Evolutionary conservation across 37 sponge, comb jelly and placozoan genomes (phyloP).

Genomic region (Aplysina aerophoba): DNA sequence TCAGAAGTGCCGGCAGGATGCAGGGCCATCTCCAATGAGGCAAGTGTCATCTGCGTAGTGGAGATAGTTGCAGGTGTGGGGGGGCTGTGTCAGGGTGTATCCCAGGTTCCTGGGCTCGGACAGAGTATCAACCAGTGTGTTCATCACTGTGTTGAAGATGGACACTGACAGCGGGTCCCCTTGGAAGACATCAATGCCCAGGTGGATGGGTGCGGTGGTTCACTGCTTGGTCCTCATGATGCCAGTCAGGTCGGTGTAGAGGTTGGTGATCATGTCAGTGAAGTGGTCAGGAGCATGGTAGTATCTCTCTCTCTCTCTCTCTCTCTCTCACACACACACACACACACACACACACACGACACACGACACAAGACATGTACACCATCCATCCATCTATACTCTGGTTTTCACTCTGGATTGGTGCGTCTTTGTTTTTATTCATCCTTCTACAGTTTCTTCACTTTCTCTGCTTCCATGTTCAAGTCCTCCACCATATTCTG

Average conservation of each 20-base stretch:
- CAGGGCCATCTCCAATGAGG: slow-evolving; percentile 26
- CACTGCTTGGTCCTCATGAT: slow-evolving; percentile 16
- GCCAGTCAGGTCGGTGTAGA: slow-evolving; percentile 28
- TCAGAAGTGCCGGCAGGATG: slow-evolving; percentile 27
- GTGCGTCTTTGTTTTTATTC: too few species aligned
- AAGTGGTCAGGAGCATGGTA: slow-evolving; percentile 35
- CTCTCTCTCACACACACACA: too few species aligned
- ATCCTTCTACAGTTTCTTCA: too few species aligned
- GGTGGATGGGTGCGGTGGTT: slow-evolving; percentile 15
- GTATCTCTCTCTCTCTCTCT: too few species aligned
- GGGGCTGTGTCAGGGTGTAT: slow-evolving; percentile 3
- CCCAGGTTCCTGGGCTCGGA: neutral
- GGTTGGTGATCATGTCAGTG: neutral
- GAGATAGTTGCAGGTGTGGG: slow-evolving; percentile 7
- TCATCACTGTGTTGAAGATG: slow-evolving; percentile 42
- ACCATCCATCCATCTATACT: too few species aligned
- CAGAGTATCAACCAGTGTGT: slow-evolving; percentile 37
- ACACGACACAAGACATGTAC: too few species aligned
- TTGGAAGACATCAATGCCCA: slow-evolving; percentile 34
- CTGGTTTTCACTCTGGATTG: too few species aligned
- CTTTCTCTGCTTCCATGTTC: too few species aligned
- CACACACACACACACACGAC: too few species aligned
- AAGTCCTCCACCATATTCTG: too few species aligned
- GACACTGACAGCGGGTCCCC: slow-evolving; percentile 49
- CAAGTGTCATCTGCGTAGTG: slow-evolving; percentile 46